A percentile compares a stretch with the other conserved stretches of the same genome.
phyloP scores from a whole-genome alignment of 2,797 vertebrate species.

The Allobates femoralis region DNA sequence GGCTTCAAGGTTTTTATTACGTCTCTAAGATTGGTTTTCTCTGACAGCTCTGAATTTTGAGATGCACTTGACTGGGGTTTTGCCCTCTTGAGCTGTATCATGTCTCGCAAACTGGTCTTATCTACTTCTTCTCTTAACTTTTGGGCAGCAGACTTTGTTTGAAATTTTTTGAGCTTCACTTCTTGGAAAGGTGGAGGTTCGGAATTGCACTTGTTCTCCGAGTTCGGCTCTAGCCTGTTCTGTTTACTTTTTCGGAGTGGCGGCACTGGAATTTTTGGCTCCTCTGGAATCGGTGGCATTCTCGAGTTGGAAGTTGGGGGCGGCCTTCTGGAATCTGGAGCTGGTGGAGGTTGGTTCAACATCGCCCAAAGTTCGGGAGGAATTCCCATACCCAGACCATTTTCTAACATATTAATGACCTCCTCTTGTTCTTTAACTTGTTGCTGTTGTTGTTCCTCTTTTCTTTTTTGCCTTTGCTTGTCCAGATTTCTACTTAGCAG shows the following conservation, averaged over 20 bases:
- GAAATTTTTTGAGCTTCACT: slow-evolving; percentile 82
- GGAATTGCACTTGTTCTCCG: slow-evolving; percentile 63
- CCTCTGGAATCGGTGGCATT: slow-evolving; percentile 73
- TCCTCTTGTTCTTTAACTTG: slow-evolving; percentile 85
- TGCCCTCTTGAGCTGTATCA: slow-evolving; percentile 80
- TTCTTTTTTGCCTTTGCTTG: slow-evolving; percentile 89
- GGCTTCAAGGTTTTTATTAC: slow-evolving; percentile 95
- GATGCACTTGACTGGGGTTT: slow-evolving; percentile 73
- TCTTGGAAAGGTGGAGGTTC: slow-evolving; percentile 75
- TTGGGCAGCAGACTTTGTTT: slow-evolving; percentile 72
- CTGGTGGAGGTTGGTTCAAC: slow-evolving; percentile 78
- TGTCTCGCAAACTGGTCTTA: slow-evolving; percentile 74
- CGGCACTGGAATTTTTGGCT: slow-evolving; percentile 36
- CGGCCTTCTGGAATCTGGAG: slow-evolving; percentile 73
- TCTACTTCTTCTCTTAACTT: slow-evolving; percentile 67
- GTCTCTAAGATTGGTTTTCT: slow-evolving; percentile 87
- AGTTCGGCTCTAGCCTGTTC: slow-evolving; percentile 62
- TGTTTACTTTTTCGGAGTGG: slow-evolving; percentile 63
- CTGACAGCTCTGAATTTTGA: slow-evolving; percentile 70
- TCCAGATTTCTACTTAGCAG: slow-evolving; percentile 94
- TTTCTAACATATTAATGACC: slow-evolving; percentile 86
- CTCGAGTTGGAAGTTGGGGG: slow-evolving; percentile 71
- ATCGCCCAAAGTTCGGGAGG: slow-evolving; percentile 88
- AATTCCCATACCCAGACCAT: slow-evolving; percentile 86
- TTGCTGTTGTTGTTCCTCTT: slow-evolving; percentile 88